These are phyloP conservation scores for Syngnathus typhle DNA, from an alignment of 2,113 vertebrate genomes.

Conservation along the genomic window DNA sequence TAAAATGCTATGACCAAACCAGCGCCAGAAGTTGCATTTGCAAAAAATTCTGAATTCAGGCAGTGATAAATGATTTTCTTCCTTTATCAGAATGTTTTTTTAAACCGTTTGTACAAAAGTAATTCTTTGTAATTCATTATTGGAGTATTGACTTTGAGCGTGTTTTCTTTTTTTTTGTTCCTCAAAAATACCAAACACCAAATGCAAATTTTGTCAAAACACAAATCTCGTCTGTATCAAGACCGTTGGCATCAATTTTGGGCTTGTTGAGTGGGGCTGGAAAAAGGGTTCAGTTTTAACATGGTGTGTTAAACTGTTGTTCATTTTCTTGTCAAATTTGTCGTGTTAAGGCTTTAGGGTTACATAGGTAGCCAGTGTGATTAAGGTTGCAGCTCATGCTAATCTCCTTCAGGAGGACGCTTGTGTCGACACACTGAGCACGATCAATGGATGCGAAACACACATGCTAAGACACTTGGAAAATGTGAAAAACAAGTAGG, in stretches of 20 bases:
- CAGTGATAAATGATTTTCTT: background rate
- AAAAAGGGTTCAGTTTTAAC: background rate
- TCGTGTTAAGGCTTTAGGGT: background rate
- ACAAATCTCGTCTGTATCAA: background rate
- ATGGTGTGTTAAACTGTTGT: background rate
- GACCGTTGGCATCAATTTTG: background rate
- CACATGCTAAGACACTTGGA: background rate
- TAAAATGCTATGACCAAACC: background rate
- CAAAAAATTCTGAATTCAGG: background rate
- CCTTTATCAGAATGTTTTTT: background rate
- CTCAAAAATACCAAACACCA: too few species aligned
- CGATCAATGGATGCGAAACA: conserved; percentile 35
- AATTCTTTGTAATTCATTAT: background rate
- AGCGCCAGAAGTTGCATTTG: background rate
- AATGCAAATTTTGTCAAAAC: background rate
- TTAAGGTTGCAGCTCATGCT: background rate
- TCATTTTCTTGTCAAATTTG: background rate
- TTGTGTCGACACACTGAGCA: conserved; percentile 33
- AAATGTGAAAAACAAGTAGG: conserved; percentile 31
- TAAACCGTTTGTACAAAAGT: background rate
- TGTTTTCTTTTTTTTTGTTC: too few species aligned
- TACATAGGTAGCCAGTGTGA: background rate
- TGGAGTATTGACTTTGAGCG: background rate
- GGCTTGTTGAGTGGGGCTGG: background rate
- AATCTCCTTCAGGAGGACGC: conserved; percentile 3